phyloP scores from a whole-genome alignment of 2,113 vertebrate species.

The Clinocottus analis region DNA sequence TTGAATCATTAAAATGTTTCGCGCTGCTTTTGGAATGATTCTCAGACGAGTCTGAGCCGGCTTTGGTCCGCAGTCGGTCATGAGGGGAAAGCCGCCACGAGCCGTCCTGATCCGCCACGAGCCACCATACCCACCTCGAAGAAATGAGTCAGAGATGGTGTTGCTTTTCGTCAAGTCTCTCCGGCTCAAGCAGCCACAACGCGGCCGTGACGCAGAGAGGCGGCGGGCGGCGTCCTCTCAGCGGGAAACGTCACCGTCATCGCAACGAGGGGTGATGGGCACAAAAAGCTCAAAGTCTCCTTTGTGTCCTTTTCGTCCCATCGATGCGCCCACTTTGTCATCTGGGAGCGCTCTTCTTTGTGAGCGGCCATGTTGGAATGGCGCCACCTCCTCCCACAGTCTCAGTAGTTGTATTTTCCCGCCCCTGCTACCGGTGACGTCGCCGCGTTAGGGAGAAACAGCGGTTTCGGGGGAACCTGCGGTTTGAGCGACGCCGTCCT shows the following conservation, averaged over 20 bases:
- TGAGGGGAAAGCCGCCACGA: neutral
- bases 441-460: slow-evolving; percentile 80
- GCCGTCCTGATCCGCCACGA: neutral
- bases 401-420: slow-evolving; percentile 76
- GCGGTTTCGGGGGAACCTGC: slow-evolving; percentile 76
- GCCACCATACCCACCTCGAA: neutral
- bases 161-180: neutral
- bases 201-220: neutral
- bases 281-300: slow-evolving; percentile 16
- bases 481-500: slow-evolving; percentile 84
- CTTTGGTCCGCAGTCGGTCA: slow-evolving; percentile 20
- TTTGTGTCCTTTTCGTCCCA: slow-evolving; percentile 21
- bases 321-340: slow-evolving; percentile 5
- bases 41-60: slow-evolving; percentile 18
- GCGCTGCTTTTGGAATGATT: slow-evolving; percentile 39
- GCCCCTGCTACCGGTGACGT: slow-evolving; percentile 53
- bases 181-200: neutral
- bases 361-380: slow-evolving; percentile 19
- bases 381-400: neutral
- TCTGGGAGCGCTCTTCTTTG: neutral
- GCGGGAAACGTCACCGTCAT: neutral
- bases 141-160: slow-evolving; percentile 4
- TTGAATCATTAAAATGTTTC: slow-evolving; percentile 22
- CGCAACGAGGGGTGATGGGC: slow-evolving; percentile 6
- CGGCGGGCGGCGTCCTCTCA: neutral